These are phyloP conservation scores for Ibycter americanus DNA, from an alignment of 2,797 vertebrate genomes.

Conservation along the genomic window DNA sequence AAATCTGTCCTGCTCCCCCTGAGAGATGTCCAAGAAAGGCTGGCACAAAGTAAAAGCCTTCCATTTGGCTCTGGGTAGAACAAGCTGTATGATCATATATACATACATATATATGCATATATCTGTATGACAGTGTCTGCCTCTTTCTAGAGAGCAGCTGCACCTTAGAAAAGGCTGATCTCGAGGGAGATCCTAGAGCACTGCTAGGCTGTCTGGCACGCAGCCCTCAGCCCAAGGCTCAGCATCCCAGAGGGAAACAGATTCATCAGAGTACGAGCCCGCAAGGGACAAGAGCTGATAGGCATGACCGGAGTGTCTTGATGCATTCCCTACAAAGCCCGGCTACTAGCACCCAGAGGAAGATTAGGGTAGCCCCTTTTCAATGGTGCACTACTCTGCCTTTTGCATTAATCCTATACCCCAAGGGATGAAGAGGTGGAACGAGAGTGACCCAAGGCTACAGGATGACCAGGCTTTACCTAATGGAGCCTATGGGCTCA, in stretches of 20 bases:
- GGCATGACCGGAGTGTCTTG: background rate
- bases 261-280: background rate
- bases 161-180: slow-evolving; percentile 40
- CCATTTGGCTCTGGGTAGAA: slow-evolving; percentile 34
- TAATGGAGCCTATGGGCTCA: background rate
- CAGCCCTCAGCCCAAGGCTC: slow-evolving; percentile 42
- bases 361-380: background rate
- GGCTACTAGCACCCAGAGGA: background rate
- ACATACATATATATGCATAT: background rate
- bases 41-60: slow-evolving; percentile 17
- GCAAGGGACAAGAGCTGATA: background rate
- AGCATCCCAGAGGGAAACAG: background rate
- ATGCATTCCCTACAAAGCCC: background rate
- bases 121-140: background rate
- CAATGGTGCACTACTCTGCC: background rate
- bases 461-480: background rate
- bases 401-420: slow-evolving; percentile 1
- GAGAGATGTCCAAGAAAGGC: slow-evolving; percentile 45
- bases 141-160: slow-evolving; percentile 19
- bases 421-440: background rate
- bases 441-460: background rate
- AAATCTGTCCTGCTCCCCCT: slow-evolving; percentile 32
- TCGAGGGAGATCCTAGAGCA: background rate
- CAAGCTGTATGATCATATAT: background rate
- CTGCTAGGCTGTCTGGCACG: background rate